A percentile compares a stretch with the other conserved stretches of the same genome.
phyloP scores from a whole-genome alignment of 1,140 invertebrate genomes.

The Cephus cinctus region DNA sequence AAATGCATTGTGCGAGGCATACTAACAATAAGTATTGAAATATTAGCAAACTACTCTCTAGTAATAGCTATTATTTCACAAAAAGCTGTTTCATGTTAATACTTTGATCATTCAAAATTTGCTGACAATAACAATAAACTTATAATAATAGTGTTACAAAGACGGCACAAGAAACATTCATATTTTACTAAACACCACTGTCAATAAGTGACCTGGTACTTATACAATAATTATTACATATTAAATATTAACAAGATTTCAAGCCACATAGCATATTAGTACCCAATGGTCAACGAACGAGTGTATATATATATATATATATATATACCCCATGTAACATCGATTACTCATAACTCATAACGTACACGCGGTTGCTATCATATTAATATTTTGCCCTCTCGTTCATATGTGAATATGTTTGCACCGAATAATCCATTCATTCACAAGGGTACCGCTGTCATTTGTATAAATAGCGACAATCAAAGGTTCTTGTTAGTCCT shows the following conservation, averaged over 20 bases:
- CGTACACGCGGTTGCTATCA: too few species aligned
- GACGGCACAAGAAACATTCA: conserved; percentile 24
- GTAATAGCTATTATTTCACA: conserved; percentile 21
- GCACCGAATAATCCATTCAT: conserved; percentile 33
- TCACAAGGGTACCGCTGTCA: conserved; percentile 24
- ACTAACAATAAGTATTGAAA: conserved; percentile 14
- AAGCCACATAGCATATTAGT: conserved; percentile 22
- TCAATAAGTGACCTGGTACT: conserved; percentile 12
- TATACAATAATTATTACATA: conserved; percentile 23
- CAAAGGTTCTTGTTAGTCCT: conserved; percentile 49
- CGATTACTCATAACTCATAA: too few species aligned
- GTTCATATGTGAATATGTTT: conserved; percentile 42
- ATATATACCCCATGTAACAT: too few species aligned
- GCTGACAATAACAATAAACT: conserved; percentile 11
- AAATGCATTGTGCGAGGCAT: conserved; percentile 30
- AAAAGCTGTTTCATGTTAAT: conserved; percentile 26
- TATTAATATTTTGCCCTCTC: conserved; percentile 59
- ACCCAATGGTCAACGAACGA: conserved; percentile 28
- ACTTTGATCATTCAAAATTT: conserved; percentile 12
- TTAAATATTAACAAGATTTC: conserved; percentile 21
- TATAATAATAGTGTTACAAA: conserved; percentile 20
- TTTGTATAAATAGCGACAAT: conserved; percentile 28
- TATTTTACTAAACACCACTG: conserved; percentile 25
- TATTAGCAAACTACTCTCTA: conserved; percentile 18
- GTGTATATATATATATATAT: not conserved